Evolutionary conservation across 1,140 invertebrate genomes (phyloP).

Genomic region (Parasteatoda tepidariorum): DNA sequence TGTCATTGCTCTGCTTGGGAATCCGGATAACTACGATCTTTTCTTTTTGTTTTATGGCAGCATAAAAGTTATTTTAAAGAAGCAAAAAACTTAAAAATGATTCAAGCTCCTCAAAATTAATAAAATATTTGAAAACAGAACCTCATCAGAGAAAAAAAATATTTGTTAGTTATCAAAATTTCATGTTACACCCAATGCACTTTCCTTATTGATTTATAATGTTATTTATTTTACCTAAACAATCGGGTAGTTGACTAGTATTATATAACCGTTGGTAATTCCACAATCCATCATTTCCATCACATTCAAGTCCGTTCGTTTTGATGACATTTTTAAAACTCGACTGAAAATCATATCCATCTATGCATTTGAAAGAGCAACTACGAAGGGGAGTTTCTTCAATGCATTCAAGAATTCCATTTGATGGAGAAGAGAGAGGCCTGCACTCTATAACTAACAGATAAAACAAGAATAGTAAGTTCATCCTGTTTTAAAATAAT

Average conservation of each 20-base stretch:
- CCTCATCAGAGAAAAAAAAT: neutral
- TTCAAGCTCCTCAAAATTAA: neutral
- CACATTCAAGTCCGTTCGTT: constrained; percentile 19
- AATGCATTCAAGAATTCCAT: constrained; percentile 14
- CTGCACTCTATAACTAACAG: constrained; percentile 9
- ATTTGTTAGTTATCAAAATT: neutral
- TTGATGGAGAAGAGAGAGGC: neutral
- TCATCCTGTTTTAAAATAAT: neutral
- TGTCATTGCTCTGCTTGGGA: no score
- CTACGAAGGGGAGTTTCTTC: neutral
- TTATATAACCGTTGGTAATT: constrained; percentile 5
- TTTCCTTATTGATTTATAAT: neutral
- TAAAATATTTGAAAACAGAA: neutral
- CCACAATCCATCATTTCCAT: constrained; percentile 30
- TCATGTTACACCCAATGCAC: neutral
- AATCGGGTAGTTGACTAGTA: constrained; percentile 5
- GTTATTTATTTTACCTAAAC: constrained; percentile 5
- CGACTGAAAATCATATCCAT: constrained; percentile 25
- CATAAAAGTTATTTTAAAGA: neutral
- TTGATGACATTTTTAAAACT: neutral
- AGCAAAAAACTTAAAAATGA: neutral
- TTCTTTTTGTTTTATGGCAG: no score
- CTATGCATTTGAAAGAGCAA: constrained; percentile 6
- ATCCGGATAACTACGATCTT: no score
- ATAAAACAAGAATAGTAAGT: neutral